A percentile compares a stretch with the other conserved stretches of the same genome.
phyloP scores from a whole-genome alignment of 2,888 invertebrate genomes.

The Eurois occulta region DNA sequence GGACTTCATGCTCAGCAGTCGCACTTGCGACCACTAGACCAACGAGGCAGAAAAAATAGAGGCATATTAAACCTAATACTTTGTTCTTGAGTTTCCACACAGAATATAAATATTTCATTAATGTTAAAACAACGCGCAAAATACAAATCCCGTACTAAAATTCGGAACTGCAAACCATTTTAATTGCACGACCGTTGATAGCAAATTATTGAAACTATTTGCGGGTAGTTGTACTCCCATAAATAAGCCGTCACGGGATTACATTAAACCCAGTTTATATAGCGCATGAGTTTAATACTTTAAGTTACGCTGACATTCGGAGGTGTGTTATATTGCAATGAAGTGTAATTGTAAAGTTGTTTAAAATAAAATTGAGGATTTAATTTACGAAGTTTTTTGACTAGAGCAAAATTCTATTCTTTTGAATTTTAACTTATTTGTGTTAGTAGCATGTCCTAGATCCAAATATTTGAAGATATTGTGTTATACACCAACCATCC shows the following conservation, averaged over 20 bases:
- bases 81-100: background rate
- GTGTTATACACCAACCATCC: background rate
- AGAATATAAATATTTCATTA: background rate
- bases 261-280: conserved; percentile 63
- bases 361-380: too few relatives aligned
- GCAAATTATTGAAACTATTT: conserved; percentile 63
- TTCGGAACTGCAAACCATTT: conserved; percentile 29
- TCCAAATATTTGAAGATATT: background rate
- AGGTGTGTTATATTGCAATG: conserved; percentile 36
- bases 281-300: conserved; percentile 53
- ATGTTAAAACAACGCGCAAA: background rate
- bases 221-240: conserved; percentile 50
- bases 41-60: too few relatives aligned
- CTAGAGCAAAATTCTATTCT: background rate
- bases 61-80: too few relatives aligned
- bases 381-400: background rate
- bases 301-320: conserved; percentile 54
- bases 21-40: too few relatives aligned
- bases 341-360: conserved; percentile 28
- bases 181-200: conserved; percentile 45
- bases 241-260: conserved; percentile 62
- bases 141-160: conserved; percentile 1
- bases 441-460: background rate
- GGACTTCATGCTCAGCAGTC: too few relatives aligned
- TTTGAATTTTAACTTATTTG: background rate